Conservation (phyloP, 2,113 vertebrate species). For the Sinocyclocheilus rhinocerous region DNA sequence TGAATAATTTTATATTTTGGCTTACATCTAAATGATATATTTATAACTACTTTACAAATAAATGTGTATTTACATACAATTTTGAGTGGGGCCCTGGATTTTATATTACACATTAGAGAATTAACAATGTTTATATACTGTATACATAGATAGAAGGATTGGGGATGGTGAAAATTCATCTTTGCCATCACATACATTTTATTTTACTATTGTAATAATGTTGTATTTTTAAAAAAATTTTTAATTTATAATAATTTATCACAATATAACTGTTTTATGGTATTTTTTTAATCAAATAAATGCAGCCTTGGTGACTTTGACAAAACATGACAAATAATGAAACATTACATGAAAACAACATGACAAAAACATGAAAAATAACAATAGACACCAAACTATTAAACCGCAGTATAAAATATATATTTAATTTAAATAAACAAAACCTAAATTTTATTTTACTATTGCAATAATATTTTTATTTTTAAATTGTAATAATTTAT, state of each 20-base stretch:
- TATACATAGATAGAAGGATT: too few species aligned
- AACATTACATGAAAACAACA: neutral
- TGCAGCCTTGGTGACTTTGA: neutral
- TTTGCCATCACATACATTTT: neutral
- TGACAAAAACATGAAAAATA: neutral
- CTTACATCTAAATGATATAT: neutral
- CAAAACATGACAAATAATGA: too few species aligned
- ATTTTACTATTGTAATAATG: too few species aligned
- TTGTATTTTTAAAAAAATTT: too few species aligned
- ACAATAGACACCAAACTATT: neutral
- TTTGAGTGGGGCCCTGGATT: neutral
- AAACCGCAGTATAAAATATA: neutral
- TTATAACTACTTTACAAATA: neutral
- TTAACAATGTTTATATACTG: too few species aligned
- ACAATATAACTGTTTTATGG: neutral
- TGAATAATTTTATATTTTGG: neutral
- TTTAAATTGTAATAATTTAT: too few species aligned
- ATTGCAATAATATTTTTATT: too few species aligned
- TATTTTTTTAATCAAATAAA: neutral
- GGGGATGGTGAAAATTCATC: neutral
- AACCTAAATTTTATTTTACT: too few species aligned
- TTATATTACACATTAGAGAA: neutral
- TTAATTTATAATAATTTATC: neutral
- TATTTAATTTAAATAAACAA: neutral
- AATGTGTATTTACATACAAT: neutral